Evolutionary conservation across 2,888 invertebrate genomes (phyloP).

Genomic region (Minunthozetes semirufus): DNA sequence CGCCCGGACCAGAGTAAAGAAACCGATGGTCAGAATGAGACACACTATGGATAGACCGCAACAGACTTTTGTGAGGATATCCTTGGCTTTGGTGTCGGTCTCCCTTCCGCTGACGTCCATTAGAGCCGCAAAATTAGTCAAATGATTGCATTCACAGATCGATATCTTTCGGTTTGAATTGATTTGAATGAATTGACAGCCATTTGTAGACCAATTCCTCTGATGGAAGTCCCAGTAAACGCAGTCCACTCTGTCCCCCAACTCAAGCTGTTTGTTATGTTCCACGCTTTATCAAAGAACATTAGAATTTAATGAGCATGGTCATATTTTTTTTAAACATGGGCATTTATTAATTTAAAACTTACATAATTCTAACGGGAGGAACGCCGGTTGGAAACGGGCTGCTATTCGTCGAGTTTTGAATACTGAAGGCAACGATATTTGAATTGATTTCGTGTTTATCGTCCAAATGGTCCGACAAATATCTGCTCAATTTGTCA

Average conservation of each 20-base stretch:
- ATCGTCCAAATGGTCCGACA: background rate
- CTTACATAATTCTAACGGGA: slow-evolving; percentile 9
- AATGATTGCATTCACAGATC: slow-evolving; percentile 42
- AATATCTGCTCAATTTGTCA: slow-evolving; percentile 24
- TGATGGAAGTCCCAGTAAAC: slow-evolving; percentile 34
- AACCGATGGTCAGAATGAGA: slow-evolving; percentile 38
- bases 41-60: slow-evolving; percentile 36
- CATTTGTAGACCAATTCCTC: slow-evolving; percentile 38
- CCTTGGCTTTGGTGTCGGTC: slow-evolving; percentile 18
- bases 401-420: background rate
- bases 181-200: slow-evolving; percentile 40
- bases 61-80: slow-evolving; percentile 34
- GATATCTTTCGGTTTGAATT: slow-evolving; percentile 43
- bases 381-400: background rate
- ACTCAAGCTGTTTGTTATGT: background rate
- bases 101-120: slow-evolving; percentile 42
- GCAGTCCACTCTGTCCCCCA: slow-evolving; percentile 30
- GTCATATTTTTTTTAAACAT: too few relatives aligned
- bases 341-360: background rate
- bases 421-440: slow-evolving; percentile 30
- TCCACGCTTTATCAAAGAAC: background rate
- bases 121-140: slow-evolving; percentile 44
- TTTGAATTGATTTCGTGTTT: slow-evolving; percentile 20
- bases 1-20: slow-evolving; percentile 37
- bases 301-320: too few relatives aligned